A percentile compares a stretch with the other conserved stretches of the same genome.
Conservation (phyloP, 2,888 invertebrate genomes). For the Ischnura elegans region DNA sequence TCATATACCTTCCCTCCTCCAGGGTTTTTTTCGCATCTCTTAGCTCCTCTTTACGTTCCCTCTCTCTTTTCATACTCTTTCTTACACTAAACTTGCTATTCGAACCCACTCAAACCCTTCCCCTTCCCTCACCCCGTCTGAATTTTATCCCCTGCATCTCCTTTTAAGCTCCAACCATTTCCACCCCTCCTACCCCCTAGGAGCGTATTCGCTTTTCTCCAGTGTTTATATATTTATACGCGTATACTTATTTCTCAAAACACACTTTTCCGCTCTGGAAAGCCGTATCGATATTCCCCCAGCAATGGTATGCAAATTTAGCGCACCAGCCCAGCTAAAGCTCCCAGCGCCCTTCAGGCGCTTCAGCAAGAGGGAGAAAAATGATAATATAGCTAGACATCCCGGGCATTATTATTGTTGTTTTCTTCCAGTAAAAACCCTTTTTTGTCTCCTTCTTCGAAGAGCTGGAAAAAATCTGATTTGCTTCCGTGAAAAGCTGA, state of each 20-base stretch:
- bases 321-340: neutral
- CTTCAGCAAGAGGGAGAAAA: neutral
- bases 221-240: conserved; percentile 23
- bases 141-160: neutral
- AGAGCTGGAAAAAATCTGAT: neutral
- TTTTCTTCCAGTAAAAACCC: neutral
- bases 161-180: neutral
- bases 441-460: neutral
- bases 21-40: neutral
- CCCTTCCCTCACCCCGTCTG: neutral
- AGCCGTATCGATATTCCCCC: neutral
- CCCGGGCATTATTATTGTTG: conserved; percentile 7
- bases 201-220: neutral
- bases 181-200: neutral
- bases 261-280: neutral
- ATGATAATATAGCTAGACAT: neutral
- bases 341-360: neutral
- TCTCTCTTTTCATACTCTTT: neutral
- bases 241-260: neutral
- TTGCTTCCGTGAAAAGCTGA: neutral
- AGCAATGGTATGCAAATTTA: neutral
- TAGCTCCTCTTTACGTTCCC: too few species aligned
- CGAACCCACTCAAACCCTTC: neutral
- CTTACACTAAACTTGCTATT: neutral
- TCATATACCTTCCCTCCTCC: neutral